These are phyloP conservation scores for Pogonophryne albipinna DNA, from an alignment of 2,797 vertebrate genomes.

Conservation along the genomic window DNA sequence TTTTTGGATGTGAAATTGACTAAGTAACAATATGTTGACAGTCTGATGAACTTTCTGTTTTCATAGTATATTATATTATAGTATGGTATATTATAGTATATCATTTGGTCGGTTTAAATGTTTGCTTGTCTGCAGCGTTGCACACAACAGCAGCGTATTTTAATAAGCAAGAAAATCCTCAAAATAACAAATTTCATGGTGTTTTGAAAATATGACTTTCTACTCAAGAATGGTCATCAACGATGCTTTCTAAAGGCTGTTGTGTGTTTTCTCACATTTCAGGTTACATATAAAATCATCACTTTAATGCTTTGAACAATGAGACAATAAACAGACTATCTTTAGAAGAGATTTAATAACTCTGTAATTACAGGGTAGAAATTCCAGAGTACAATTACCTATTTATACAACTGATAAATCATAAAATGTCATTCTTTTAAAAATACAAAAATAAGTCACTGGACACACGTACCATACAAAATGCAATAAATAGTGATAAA, in stretches of 20 bases:
- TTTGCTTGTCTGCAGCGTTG: background rate
- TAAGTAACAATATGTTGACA: no score
- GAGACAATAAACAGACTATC: constrained; percentile 2
- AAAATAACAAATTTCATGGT: background rate
- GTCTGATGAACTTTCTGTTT: no score
- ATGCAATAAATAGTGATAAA: constrained; percentile 78
- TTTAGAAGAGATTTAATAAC: constrained; percentile 73
- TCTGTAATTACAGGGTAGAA: constrained; percentile 70
- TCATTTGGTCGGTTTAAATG: no score
- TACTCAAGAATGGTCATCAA: background rate
- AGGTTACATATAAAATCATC: background rate
- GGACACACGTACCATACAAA: constrained; percentile 72
- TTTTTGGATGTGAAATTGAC: no score
- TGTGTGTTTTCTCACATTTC: background rate
- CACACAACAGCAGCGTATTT: background rate
- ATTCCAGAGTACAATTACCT: constrained; percentile 65
- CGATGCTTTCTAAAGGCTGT: background rate
- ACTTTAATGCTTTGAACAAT: constrained; percentile 1
- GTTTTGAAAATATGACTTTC: background rate
- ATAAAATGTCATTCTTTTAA: constrained; percentile 71
- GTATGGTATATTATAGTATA: no score
- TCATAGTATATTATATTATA: no score
- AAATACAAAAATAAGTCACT: constrained; percentile 79
- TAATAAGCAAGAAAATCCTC: background rate
- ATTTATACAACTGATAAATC: constrained; percentile 68